Percentiles rank a stretch among this genome's conserved stretches.
phyloP scores from a whole-genome alignment of 2,888 invertebrate genomes.

The Drosophila pegasa region DNA sequence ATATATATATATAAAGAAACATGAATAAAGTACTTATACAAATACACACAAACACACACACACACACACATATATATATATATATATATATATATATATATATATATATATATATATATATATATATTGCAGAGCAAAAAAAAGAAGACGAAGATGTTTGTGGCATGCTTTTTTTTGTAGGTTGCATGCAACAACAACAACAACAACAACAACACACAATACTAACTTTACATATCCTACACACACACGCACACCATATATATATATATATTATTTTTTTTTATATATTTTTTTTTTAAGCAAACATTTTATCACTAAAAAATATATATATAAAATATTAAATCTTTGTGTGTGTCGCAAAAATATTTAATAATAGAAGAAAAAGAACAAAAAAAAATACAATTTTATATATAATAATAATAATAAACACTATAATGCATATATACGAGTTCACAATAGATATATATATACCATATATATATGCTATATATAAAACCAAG shows the following conservation, averaged over 20 bases:
- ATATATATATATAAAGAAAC: slow-evolving; percentile 5
- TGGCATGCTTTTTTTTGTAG: slow-evolving; percentile 10
- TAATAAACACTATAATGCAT: slow-evolving; percentile 45
- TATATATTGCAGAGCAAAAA: slow-evolving; percentile 22
- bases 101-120: slow-evolving; percentile 14
- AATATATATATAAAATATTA: slow-evolving; percentile 30
- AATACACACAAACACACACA: slow-evolving; percentile 15
- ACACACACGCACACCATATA: slow-evolving; percentile 24
- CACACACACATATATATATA: slow-evolving; percentile 10
- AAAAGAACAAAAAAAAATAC: slow-evolving; percentile 4
- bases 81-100: slow-evolving; percentile 7
- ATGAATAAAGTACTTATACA: slow-evolving; percentile 6
- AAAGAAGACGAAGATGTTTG: slow-evolving; percentile 2
- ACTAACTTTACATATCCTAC: slow-evolving; percentile 66
- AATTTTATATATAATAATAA: slow-evolving; percentile 33
- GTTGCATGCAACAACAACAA: slow-evolving; percentile 25
- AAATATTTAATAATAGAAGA: slow-evolving; percentile 21
- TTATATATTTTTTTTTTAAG: slow-evolving; percentile 53
- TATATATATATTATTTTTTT: slow-evolving; percentile 16
- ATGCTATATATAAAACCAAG: slow-evolving; percentile 35
- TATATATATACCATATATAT: slow-evolving; percentile 29
- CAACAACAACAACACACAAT: slow-evolving; percentile 10
- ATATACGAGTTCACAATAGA: slow-evolving; percentile 33
- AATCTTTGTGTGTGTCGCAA: slow-evolving; percentile 65
- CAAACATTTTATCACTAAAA: slow-evolving; percentile 49